Evolutionary conservation across 1,140 invertebrate genomes (phyloP).

Genomic region (Drosophila watanabei): DNA sequence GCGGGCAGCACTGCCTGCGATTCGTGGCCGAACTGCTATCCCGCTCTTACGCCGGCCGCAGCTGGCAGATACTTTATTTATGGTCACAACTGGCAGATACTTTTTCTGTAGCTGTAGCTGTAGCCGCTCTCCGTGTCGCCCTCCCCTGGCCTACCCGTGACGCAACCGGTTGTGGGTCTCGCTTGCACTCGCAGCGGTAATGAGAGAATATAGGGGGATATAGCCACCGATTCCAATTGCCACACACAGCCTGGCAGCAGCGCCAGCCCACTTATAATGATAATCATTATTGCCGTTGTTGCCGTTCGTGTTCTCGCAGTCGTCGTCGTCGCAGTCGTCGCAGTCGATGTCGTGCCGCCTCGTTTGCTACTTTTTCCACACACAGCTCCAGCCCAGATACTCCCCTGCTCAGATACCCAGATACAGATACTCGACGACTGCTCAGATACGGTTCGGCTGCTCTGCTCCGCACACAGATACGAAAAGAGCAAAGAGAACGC

Average conservation of each 20-base stretch:
- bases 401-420: constrained; percentile 36
- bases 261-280: constrained; percentile 84
- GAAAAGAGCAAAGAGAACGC: constrained; percentile 17
- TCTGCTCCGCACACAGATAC: constrained; percentile 19
- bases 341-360: constrained; percentile 47
- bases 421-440: constrained; percentile 26
- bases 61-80: constrained; percentile 83
- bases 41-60: constrained; percentile 51
- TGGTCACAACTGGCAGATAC: constrained; percentile 66
- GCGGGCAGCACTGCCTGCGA: constrained; percentile 59
- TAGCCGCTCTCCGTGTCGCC: neutral
- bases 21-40: constrained; percentile 67
- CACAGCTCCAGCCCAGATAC: constrained; percentile 9
- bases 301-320: constrained; percentile 63
- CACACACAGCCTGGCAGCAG: constrained; percentile 51
- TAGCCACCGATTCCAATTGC: constrained; percentile 34
- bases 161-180: constrained; percentile 74
- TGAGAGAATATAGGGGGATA: constrained; percentile 17
- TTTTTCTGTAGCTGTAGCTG: constrained; percentile 46
- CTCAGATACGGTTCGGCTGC: constrained; percentile 33
- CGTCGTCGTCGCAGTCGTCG: constrained; percentile 30
- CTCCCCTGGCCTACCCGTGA: constrained; percentile 23
- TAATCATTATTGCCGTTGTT: constrained; percentile 85
- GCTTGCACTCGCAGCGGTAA: constrained; percentile 25
- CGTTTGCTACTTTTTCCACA: constrained; percentile 72